Conservation (phyloP, 92 coral and sea anemone species). For the Siderastrea siderea region DNA sequence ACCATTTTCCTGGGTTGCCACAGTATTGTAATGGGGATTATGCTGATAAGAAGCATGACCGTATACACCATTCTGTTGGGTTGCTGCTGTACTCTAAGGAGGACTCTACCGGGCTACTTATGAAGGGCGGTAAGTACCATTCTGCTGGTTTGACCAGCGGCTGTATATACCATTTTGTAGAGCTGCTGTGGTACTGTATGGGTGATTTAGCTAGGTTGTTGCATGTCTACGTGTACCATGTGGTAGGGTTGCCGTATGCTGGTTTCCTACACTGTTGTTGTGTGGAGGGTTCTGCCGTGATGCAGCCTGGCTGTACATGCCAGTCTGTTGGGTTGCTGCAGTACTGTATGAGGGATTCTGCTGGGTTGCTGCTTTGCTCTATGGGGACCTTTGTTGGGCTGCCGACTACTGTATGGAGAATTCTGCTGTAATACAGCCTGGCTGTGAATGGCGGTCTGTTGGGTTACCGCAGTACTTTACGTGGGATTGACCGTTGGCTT, state of each 20-base stretch:
- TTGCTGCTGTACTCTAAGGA: not conserved
- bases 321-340: not conserved
- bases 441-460: not conserved
- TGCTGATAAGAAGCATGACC: not conserved
- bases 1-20: conserved; percentile 9
- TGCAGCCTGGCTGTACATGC: not conserved
- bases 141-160: not conserved
- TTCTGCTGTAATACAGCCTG: not conserved
- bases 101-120: not conserved
- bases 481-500: conserved; percentile 2
- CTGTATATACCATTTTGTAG: not conserved
- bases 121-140: not conserved
- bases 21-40: not conserved
- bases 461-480: not conserved
- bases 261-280: no score
- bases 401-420: not conserved
- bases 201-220: not conserved
- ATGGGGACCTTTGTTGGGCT: no score
- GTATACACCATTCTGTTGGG: not conserved
- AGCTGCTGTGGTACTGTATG: not conserved
- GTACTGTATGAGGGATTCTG: conserved; percentile 4
- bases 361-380: not conserved
- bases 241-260: not conserved
- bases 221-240: no score
- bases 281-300: not conserved